Evolutionary conservation across 1,140 invertebrate species (phyloP).

Genomic region (Diprion similis): DNA sequence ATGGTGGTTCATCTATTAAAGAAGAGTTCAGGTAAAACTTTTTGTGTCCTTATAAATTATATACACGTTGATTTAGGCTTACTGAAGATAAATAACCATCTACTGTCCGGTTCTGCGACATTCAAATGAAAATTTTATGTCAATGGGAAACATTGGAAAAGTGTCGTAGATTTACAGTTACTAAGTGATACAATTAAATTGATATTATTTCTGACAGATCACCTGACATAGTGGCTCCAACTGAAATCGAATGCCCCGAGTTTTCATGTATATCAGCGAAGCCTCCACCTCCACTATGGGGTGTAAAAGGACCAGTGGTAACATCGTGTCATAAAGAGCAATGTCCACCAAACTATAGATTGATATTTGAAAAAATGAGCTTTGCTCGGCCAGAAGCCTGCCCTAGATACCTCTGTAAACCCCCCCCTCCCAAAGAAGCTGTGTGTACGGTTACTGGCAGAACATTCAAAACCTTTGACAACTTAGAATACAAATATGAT

Average conservation of each 20-base stretch:
- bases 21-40: constrained; percentile 43
- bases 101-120: too few species aligned
- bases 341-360: constrained; percentile 67
- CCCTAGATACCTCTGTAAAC: constrained; percentile 68
- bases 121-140: too few species aligned
- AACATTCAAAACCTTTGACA: constrained; percentile 81
- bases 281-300: constrained; percentile 44
- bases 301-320: constrained; percentile 37
- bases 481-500: constrained; percentile 77
- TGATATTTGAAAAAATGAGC: constrained; percentile 43
- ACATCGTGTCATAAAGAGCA: constrained; percentile 61
- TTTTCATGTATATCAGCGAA: constrained; percentile 62
- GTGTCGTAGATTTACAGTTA: too few species aligned
- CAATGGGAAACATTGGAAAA: too few species aligned
- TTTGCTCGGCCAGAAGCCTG: constrained; percentile 45
- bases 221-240: constrained; percentile 20
- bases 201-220: not conserved
- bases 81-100: too few species aligned
- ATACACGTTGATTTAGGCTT: too few species aligned
- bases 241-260: constrained; percentile 57
- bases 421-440: constrained; percentile 66
- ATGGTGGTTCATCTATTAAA: not conserved
- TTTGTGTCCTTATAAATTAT: constrained; percentile 15
- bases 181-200: too few species aligned
- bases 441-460: constrained; percentile 77